Conservation (phyloP, 2,113 vertebrate species). For the Halichoeres trimaculatus region DNA sequence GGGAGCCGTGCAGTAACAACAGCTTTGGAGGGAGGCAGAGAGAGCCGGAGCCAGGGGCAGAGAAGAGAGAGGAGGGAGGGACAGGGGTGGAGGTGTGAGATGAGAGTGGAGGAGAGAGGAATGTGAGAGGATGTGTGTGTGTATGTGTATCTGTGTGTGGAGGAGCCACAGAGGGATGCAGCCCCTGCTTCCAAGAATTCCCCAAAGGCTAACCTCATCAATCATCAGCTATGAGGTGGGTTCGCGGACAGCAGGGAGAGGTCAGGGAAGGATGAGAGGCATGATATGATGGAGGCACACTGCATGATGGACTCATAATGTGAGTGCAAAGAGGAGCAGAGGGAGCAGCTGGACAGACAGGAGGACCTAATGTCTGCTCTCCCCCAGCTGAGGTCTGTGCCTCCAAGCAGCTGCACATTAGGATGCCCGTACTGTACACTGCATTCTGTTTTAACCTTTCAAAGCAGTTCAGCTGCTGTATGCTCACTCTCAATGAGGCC, state of each 20-base stretch:
- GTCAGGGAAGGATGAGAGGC: conserved; percentile 25
- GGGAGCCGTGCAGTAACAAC: conserved; percentile 76
- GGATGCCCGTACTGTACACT: conserved; percentile 51
- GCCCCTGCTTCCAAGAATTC: conserved; percentile 48
- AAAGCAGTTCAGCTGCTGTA: conserved; percentile 44
- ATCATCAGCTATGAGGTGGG: conserved; percentile 14
- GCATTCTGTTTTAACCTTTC: conserved; percentile 63
- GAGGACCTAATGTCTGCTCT: conserved; percentile 49
- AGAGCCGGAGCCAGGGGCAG: conserved; percentile 56
- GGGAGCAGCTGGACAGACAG: conserved; percentile 54
- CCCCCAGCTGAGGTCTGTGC: conserved; percentile 53
- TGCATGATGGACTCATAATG: conserved; percentile 17
- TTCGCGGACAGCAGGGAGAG: conserved; percentile 38
- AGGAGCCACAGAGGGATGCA: conserved; percentile 60
- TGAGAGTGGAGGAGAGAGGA: conserved; percentile 61
- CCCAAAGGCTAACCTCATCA: conserved; percentile 57
- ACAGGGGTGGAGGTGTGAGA: conserved; percentile 61
- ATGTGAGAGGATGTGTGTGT: conserved; percentile 55
- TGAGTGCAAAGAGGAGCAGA: conserved; percentile 31
- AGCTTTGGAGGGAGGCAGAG: conserved; percentile 74
- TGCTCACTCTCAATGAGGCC: conserved; percentile 35
- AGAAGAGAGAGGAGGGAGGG: conserved; percentile 62
- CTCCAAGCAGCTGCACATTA: conserved; percentile 68
- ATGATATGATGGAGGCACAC: conserved; percentile 20
- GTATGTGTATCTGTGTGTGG: conserved; percentile 16